These are phyloP conservation scores for Lates japonicus DNA, from an alignment of 2,797 vertebrate species.

Conservation along the genomic window DNA sequence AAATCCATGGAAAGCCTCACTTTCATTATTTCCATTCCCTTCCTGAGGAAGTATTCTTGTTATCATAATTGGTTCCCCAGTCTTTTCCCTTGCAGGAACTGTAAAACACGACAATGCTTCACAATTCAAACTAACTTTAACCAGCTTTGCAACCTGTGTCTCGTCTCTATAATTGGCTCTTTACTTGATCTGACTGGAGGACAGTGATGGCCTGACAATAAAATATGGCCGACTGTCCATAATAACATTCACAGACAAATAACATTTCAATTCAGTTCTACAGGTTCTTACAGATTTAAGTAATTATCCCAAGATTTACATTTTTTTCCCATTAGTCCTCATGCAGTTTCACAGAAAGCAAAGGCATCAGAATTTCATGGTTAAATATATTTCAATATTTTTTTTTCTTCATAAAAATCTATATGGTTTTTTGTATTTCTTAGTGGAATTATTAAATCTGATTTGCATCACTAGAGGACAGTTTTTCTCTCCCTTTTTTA, in stretches of 20 bases:
- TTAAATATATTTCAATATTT: neutral
- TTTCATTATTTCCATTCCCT: slow-evolving; percentile 71
- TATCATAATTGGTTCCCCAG: slow-evolving; percentile 86
- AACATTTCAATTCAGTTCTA: slow-evolving; percentile 30
- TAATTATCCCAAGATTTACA: neutral
- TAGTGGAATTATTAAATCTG: neutral
- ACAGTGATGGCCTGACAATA: slow-evolving; percentile 87
- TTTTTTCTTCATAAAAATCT: neutral
- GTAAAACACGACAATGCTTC: slow-evolving; percentile 74
- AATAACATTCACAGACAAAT: slow-evolving; percentile 43
- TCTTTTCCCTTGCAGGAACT: slow-evolving; percentile 69
- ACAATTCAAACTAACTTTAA: slow-evolving; percentile 84
- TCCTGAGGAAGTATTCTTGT: slow-evolving; percentile 82
- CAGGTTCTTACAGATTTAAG: slow-evolving; percentile 15
- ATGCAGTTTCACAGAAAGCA: neutral
- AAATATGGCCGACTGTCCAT: slow-evolving; percentile 78
- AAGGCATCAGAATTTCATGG: neutral
- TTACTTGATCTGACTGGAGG: slow-evolving; percentile 90
- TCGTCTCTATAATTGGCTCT: slow-evolving; percentile 90
- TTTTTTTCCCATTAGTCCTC: neutral
- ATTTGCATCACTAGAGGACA: neutral
- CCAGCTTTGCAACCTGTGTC: slow-evolving; percentile 90
- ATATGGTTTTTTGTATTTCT: neutral
- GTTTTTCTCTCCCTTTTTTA: neutral
- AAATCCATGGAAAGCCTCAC: slow-evolving; percentile 49